These are phyloP conservation scores for Gnathonemus longibarbis DNA, from an alignment of 2,113 vertebrate genomes.

Conservation along the genomic window DNA sequence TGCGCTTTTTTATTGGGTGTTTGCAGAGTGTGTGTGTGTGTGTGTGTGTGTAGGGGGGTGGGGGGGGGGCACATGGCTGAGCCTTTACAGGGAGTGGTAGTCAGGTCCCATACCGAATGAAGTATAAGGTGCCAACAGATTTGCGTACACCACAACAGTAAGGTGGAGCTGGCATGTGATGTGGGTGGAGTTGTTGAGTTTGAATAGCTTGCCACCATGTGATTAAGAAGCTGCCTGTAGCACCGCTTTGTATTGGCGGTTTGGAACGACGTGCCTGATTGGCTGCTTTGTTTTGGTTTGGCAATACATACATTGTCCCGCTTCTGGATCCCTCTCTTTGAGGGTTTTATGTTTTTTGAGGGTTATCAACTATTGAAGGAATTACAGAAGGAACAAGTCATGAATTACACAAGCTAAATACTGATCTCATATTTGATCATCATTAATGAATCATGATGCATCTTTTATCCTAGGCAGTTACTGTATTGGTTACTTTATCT, in stretches of 20 bases:
- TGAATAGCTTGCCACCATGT: background rate
- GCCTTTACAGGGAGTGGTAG: background rate
- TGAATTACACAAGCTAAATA: background rate
- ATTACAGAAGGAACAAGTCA: background rate
- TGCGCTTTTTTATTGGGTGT: background rate
- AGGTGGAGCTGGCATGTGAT: background rate
- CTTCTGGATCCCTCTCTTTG: background rate
- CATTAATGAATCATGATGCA: background rate
- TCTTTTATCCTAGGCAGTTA: background rate
- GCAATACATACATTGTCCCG: background rate
- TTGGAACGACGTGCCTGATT: background rate
- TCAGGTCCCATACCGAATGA: background rate
- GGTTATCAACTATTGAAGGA: background rate
- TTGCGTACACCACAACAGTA: background rate
- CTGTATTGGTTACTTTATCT: background rate
- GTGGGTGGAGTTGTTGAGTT: background rate
- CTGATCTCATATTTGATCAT: background rate
- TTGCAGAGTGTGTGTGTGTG: background rate
- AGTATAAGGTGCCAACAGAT: no score
- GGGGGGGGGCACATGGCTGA: background rate
- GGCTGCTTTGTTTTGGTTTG: background rate
- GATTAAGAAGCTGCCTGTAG: background rate
- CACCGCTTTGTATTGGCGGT: background rate
- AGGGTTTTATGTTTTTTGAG: background rate
- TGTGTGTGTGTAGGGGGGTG: no score